Base-by-base conservation (phyloP, 2,797 vertebrate genomes). In the Enteromius paludinosus region DNA sequence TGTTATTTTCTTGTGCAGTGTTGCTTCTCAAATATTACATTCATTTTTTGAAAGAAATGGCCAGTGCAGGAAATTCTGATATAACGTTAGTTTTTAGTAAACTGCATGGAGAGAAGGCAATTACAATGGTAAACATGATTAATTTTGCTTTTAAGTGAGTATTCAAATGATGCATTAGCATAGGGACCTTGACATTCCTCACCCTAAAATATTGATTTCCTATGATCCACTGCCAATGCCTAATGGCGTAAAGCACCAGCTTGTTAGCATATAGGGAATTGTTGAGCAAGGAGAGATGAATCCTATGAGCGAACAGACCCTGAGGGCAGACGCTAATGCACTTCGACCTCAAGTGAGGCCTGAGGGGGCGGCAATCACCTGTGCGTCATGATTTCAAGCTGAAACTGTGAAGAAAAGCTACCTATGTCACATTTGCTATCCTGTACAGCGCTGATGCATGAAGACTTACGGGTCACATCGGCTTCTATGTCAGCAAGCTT, bases 401-500 rank as follows among this genome's bases (percentile, higher is more conserved):
- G 38, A 56, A 68, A 52, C 68, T 62, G 38, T 64, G 30, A 35
- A 35, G 68, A 69, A 70, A n/a, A 74, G 28, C 71, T n/a, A 47
- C 38, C 43, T 68, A 80, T 79, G 45, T 54, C 56, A 74, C 20
- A 17, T 70, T 25, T 59, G 33, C 69, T 59, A 79, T 30, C 38
- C 18, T 8, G 17, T 35, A 4, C 28, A 20, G 43, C 59, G 23
- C 66, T 59, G 61, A 49, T 79, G 70, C 65, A 25, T 64, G 78
- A 65, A 65, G 77, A 93, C 91, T 91, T 93, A 96, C 96, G 91
- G 64, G 92, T 95, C 86, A 96, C 92, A 86, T 98, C 95, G 0
- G 95, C 96, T 87, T 93, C 94, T 89, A 99, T 92, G 87, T 96
- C 96, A 20, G 97, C 96, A 79, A 98, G 95, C 89, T 96, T 98